Evolutionary conservation across 2,113 vertebrate species (phyloP).

Genomic region (Pteruthius melanotis): DNA sequence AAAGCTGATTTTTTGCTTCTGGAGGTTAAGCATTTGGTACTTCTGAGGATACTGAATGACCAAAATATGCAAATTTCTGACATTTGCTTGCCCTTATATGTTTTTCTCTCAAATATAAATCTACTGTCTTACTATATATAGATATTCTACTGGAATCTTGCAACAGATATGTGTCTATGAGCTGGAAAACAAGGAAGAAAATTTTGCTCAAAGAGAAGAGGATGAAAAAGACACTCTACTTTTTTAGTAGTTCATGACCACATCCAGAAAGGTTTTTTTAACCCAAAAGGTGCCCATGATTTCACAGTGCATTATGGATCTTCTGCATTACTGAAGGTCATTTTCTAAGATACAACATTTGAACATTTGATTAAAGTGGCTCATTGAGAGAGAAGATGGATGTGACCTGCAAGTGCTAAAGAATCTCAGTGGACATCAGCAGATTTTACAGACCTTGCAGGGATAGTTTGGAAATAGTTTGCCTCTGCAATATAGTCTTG

Average conservation of each 20-base stretch:
- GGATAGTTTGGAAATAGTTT: background rate
- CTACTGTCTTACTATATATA: background rate
- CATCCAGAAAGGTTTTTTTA: background rate
- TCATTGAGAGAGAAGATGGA: background rate
- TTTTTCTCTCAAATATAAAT: background rate
- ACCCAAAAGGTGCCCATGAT: background rate
- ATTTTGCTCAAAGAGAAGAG: background rate
- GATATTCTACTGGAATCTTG: background rate
- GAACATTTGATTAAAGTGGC: background rate
- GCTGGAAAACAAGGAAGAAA: background rate
- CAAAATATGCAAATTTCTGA: background rate
- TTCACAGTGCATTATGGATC: background rate
- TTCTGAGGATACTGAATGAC: background rate
- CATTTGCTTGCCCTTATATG: background rate
- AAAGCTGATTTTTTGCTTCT: background rate
- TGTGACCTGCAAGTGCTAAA: background rate
- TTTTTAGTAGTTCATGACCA: background rate
- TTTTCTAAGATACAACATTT: background rate
- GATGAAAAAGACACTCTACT: background rate
- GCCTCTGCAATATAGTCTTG: background rate
- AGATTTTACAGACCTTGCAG: background rate
- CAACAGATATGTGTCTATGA: background rate
- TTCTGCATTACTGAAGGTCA: background rate
- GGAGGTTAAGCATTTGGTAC: background rate
- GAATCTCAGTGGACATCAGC: background rate